phyloP scores from a whole-genome alignment of 2,888 invertebrate genomes.

The Prionchulus punctatus region DNA sequence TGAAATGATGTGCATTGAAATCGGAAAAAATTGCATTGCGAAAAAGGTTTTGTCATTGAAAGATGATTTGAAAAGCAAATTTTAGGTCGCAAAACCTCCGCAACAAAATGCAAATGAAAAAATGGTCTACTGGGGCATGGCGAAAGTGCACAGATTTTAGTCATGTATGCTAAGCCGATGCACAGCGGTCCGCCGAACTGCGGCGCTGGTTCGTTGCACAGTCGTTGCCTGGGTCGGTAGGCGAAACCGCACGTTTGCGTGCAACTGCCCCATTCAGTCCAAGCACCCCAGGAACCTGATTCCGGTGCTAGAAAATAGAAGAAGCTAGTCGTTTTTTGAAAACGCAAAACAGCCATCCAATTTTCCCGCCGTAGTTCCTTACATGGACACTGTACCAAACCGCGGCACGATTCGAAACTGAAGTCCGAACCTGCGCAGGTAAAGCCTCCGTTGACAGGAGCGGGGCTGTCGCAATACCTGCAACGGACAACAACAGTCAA shows the following conservation, averaged over 20 bases:
- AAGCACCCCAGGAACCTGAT: slow-evolving; percentile 14
- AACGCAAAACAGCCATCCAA: no score
- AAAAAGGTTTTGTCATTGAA: neutral
- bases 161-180: neutral
- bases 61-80: neutral
- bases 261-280: slow-evolving; percentile 27
- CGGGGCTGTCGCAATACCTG: slow-evolving; percentile 15
- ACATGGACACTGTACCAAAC: neutral
- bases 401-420: neutral
- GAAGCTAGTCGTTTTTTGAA: no score
- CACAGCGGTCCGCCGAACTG: neutral
- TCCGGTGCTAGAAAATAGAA: slow-evolving; percentile 4
- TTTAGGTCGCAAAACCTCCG: neutral
- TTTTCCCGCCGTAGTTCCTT: neutral
- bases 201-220: slow-evolving; percentile 29
- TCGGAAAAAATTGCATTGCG: no score
- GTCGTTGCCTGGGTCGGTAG: slow-evolving; percentile 26
- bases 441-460: neutral
- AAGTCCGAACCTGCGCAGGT: neutral
- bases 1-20: no score
- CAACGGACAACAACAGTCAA: neutral
- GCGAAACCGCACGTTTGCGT: slow-evolving; percentile 21
- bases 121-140: neutral
- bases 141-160: neutral
- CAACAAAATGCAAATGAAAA: neutral